Evolutionary conservation across 2,797 vertebrate species (phyloP).

Genomic region (Xyrichtys novacula): DNA sequence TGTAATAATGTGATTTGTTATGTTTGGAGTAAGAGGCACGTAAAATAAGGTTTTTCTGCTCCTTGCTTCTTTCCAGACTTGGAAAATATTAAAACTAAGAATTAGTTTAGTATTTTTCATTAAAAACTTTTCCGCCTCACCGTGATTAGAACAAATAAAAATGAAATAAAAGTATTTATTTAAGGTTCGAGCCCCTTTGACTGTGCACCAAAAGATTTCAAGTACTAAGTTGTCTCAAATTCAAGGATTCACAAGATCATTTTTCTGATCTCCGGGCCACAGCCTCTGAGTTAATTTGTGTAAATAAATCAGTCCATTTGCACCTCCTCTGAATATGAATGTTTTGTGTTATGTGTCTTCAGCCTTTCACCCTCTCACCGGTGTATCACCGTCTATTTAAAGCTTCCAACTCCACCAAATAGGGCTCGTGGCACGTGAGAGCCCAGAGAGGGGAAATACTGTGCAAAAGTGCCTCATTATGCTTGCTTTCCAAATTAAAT

Average conservation of each 20-base stretch:
- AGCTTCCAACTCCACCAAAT: constrained; percentile 19
- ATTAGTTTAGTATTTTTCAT: too few species aligned
- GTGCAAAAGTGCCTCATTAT: constrained; percentile 69
- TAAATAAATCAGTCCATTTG: constrained; percentile 43
- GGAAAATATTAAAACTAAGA: too few species aligned
- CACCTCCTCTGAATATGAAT: constrained; percentile 21
- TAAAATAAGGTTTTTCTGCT: too few species aligned
- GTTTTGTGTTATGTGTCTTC: neutral
- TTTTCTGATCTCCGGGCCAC: constrained; percentile 30
- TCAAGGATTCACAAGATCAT: constrained; percentile 10
- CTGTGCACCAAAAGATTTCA: neutral
- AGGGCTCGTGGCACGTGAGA: constrained; percentile 26
- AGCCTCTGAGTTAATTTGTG: constrained; percentile 28
- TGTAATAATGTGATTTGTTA: too few species aligned
- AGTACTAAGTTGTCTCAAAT: neutral
- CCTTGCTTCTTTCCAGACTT: too few species aligned
- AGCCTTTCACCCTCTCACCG: constrained; percentile 11
- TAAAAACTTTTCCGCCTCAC: too few species aligned
- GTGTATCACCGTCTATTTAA: constrained; percentile 49
- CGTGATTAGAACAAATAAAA: too few species aligned
- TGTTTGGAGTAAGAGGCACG: too few species aligned
- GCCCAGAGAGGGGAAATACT: constrained; percentile 34
- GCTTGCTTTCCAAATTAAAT: constrained; percentile 73
- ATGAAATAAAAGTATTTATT: too few species aligned
- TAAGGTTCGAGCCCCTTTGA: neutral